Evolutionary conservation across 1,140 invertebrate genomes (phyloP).

Genomic region (Cotesia vestalis): DNA sequence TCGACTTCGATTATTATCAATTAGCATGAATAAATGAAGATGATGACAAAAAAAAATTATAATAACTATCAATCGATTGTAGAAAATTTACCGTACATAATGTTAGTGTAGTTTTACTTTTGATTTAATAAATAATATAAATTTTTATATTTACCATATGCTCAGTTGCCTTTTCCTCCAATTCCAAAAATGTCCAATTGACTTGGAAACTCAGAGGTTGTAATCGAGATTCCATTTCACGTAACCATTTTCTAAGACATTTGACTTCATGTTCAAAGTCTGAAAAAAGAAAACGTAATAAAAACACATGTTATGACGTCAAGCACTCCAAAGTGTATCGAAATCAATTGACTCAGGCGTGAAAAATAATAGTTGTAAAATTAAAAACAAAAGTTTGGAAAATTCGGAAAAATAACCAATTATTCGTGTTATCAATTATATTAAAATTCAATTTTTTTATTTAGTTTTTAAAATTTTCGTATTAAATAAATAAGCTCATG

Average conservation of each 20-base stretch:
- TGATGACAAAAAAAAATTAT: too few relatives aligned
- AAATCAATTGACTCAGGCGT: too few relatives aligned
- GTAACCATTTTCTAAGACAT: conserved; percentile 71
- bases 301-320: background rate
- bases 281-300: conserved; percentile 53
- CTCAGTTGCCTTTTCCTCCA: conserved; percentile 74
- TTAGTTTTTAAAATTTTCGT: too few relatives aligned
- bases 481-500: too few relatives aligned
- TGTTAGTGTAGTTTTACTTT: too few relatives aligned
- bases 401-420: background rate
- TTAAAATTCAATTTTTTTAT: too few relatives aligned
- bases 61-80: too few relatives aligned
- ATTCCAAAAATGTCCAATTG: conserved; percentile 71
- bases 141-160: conserved; percentile 70
- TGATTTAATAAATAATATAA: too few relatives aligned
- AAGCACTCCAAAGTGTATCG: too few relatives aligned
- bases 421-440: background rate
- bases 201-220: conserved; percentile 72
- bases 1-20: too few relatives aligned
- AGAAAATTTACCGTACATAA: too few relatives aligned
- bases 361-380: background rate
- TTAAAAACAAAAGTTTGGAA: background rate
- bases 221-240: conserved; percentile 72
- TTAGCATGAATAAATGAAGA: too few relatives aligned
- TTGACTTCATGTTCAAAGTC: conserved; percentile 78